Percentiles rank a stretch among this genome's conserved stretches.
Conservation (phyloP, 2,888 invertebrate genomes). For the Pollenia labialis region DNA sequence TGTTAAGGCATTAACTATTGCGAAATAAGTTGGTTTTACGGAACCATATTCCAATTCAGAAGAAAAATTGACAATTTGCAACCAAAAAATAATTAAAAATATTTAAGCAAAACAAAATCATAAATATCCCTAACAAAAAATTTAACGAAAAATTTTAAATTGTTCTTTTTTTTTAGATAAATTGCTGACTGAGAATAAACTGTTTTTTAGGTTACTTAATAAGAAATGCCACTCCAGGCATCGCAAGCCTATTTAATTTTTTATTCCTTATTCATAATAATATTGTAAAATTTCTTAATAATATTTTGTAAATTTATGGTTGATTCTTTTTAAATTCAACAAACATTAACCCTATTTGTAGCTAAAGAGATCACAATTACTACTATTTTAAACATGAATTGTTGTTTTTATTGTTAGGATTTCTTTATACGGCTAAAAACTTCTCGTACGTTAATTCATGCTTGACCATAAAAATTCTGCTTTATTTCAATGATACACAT, state of each 20-base stretch:
- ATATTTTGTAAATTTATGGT: conserved; percentile 32
- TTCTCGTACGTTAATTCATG: conserved; percentile 33
- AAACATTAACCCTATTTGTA: conserved; percentile 62
- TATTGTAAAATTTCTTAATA: conserved; percentile 19
- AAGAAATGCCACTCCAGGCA: neutral
- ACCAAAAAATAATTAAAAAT: no score
- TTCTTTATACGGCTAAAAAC: conserved; percentile 42
- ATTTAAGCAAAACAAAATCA: no score
- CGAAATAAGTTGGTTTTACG: no score
- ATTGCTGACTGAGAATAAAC: no score
- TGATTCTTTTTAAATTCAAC: conserved; percentile 40
- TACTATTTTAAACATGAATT: conserved; percentile 11
- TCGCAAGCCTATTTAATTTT: neutral
- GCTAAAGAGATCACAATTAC: conserved; percentile 48
- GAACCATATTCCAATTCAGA: no score
- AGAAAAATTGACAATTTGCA: no score
- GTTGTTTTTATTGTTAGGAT: conserved; percentile 39
- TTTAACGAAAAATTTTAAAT: no score
- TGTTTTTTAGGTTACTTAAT: neutral
- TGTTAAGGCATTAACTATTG: no score
- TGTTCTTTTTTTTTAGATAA: no score
- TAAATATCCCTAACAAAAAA: no score
- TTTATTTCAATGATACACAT: conserved; percentile 38
- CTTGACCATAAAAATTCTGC: conserved; percentile 59
- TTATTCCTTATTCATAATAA: neutral